Conservation (phyloP, 2,113 vertebrate genomes). For the Onychostruthus taczanowskii region DNA sequence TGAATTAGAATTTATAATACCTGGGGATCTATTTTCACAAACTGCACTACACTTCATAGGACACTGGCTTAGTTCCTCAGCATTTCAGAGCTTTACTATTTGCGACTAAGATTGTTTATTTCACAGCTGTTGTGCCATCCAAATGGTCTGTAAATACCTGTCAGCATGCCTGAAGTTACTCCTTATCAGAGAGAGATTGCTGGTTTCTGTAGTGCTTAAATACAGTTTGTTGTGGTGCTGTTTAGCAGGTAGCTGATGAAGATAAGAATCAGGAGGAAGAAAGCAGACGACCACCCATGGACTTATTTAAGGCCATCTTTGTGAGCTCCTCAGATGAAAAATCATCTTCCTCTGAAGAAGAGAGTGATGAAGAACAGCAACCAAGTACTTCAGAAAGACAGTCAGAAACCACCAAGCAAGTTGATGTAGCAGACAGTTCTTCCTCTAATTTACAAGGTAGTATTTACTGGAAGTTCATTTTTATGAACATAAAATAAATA, state of each 20-base stretch:
- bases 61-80: background rate
- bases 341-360: conserved; percentile 88
- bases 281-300: conserved; percentile 86
- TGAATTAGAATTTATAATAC: background rate
- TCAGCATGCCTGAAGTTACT: background rate
- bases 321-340: conserved; percentile 90
- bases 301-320: conserved; percentile 96
- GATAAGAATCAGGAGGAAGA: conserved; percentile 73
- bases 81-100: background rate
- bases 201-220: background rate
- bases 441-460: conserved; percentile 39
- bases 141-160: background rate
- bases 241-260: conserved; percentile 33
- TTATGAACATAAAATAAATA: background rate
- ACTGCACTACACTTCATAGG: background rate
- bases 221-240: background rate
- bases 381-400: background rate
- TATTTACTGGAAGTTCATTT: background rate
- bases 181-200: background rate
- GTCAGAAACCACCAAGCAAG: background rate
- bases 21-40: background rate
- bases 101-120: background rate
- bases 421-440: background rate
- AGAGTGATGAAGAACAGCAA: conserved; percentile 71
- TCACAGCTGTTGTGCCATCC: background rate